Evolutionary conservation across 2,797 vertebrate species (phyloP), one percentile per base, ranked within the genome.

Genomic region (Anolis apletophallus): DNA sequence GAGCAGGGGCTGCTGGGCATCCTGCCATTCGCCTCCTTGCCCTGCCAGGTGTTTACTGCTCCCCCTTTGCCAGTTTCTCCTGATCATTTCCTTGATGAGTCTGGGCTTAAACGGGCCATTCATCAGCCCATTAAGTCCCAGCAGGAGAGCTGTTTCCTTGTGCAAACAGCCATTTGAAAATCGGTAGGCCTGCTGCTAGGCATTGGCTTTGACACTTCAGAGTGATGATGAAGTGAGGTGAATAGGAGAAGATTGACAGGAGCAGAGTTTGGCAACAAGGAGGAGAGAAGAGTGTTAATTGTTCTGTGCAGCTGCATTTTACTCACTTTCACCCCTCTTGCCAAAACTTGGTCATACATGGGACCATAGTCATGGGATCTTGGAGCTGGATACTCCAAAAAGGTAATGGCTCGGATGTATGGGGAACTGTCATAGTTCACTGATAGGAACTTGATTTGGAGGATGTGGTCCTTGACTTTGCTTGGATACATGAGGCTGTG

Each of bases 101-200:
- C 32, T 77, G 77, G 46, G 34, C 7, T 34, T 84, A 71, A 89
- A 78, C 1, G 69, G 79, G 46, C 78, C 67, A 75, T 91, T 74
- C 73, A 12, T 81, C 84, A 85, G 88, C 82, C 80, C 68, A 72
- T 79, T 89, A 85, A 90, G 46, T 84, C 86, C 80, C 89, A 91
- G 88, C 76, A 84, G 87, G 85, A 87, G 82, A 76, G 13, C 55
- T 9, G 23, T 87, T 89, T 71, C 72, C 86, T 82, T 85, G 83
- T 89, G 80, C 77, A 89, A 90, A 88, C 17, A 77, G 21, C 80
- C 69, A 4, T 54, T 76, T 46, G 21, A 40, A 88, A 83, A 84
- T 36, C 40, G 50, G 83, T 36, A 75, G 40, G 46, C 77, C 80
- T n/a, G 73, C 87, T 84, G 83, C 81, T 69, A 6, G 23, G 84